Base-by-base conservation (phyloP, 2,888 invertebrate species). In the Euspilapteryx auroguttella region DNA sequence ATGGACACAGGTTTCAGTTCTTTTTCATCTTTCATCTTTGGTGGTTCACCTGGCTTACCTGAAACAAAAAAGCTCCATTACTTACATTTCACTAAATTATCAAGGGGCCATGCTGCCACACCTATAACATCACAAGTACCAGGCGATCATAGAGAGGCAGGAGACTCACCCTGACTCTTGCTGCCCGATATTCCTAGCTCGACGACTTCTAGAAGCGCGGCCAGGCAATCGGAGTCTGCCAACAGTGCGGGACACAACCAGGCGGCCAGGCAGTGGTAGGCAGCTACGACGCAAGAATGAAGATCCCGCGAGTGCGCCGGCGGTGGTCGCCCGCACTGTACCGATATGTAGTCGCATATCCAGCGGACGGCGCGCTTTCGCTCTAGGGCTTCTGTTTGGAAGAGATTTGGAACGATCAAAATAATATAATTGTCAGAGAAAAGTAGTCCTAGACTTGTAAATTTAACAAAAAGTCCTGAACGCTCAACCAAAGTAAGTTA, bases 161-260 rank as follows among this genome's bases (percentile, higher is more conserved):
- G n/a, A 25, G n/a, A 12, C 38, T 33, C 14, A 35, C 86, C 86
- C 25, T 85, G 78, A 31, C 89, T 89, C 68, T 96, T 97, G 5
- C 92, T 86, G 10, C 99, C 99, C 0, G 97, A 96, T 31, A 99
- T 93, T 30, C 99, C 99, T 14, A 98, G 80, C 59, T 99, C 98
- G 2, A 97, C 93, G 1, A 97, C 96, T 69, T 99, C 97, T 35
- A 98, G 79, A 29, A 99, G 90, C 20, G 93, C 92, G 36, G 89
- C 87, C 21, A 98, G 80, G 50, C 94, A 95, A 51, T 94, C 94
- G 41, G 89, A 87, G 56, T 97, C 97, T 51, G 89, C 84, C 26
- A 98, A 76, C 29, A 99, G 77, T 5, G 95, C 92, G 64, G 96
- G 93, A 35, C 94, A 68, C 30, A 99, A 78, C 97, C 98, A 98